A percentile compares a stretch with the other conserved stretches of the same genome.
phyloP scores from a whole-genome alignment of 2,113 vertebrate genomes.

The Pseudorhombus dupliciocellatus region DNA sequence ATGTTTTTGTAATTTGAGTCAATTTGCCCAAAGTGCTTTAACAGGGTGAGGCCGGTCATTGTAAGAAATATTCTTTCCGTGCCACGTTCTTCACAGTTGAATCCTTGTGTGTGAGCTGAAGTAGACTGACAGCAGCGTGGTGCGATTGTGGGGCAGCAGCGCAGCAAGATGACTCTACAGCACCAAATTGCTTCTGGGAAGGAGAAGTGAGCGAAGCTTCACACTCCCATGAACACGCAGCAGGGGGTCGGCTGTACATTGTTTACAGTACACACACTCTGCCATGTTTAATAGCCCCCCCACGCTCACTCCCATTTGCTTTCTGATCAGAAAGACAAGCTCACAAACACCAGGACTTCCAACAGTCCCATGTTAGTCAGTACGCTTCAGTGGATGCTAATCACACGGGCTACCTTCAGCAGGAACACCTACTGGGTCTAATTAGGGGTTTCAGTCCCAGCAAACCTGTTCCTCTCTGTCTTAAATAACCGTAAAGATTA shows the following conservation, averaged over 20 bases:
- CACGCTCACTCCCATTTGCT: slow-evolving; percentile 45
- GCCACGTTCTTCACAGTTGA: slow-evolving; percentile 4
- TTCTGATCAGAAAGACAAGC: slow-evolving; percentile 49
- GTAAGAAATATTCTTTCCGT: background rate
- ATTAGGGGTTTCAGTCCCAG: slow-evolving; percentile 62
- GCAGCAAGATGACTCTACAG: slow-evolving; percentile 41
- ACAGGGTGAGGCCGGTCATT: background rate
- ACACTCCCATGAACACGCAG: slow-evolving; percentile 69
- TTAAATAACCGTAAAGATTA: slow-evolving; percentile 37
- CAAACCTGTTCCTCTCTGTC: slow-evolving; percentile 40
- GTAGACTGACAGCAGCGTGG: slow-evolving; percentile 26
- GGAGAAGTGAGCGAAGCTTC: slow-evolving; percentile 57
- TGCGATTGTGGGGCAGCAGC: slow-evolving; percentile 44
- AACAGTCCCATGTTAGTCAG: slow-evolving; percentile 40
- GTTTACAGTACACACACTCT: slow-evolving; percentile 64
- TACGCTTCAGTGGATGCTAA: slow-evolving; percentile 47
- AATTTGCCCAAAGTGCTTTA: background rate
- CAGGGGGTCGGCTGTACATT: slow-evolving; percentile 57
- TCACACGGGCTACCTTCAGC: slow-evolving; percentile 51
- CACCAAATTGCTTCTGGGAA: slow-evolving; percentile 63
- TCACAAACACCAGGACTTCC: slow-evolving; percentile 48
- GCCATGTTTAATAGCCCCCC: slow-evolving; percentile 61
- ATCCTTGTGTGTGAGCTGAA: slow-evolving; percentile 2
- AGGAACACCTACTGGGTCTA: slow-evolving; percentile 60
- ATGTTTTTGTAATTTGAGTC: background rate